Conservation (phyloP, 2,797 vertebrate genomes). For the Sebastes nivosus region DNA sequence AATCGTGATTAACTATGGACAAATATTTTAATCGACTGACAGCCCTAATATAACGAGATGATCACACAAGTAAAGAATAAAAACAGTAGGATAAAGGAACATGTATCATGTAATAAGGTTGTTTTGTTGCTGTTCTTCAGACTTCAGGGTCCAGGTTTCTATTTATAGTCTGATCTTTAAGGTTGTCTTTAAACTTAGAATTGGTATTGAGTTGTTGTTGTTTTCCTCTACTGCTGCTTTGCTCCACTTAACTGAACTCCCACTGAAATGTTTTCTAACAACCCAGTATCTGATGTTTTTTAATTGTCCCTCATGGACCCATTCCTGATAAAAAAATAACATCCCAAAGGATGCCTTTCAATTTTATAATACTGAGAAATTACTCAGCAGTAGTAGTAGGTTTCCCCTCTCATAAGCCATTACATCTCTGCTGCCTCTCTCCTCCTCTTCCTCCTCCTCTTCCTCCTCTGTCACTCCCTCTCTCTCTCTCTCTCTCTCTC, state of each 20-base stretch:
- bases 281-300: background rate
- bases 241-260: background rate
- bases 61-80: background rate
- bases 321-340: background rate
- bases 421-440: conserved; percentile 41
- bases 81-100: background rate
- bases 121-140: background rate
- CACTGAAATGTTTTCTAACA: background rate
- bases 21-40: no score
- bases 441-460: background rate
- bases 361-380: conserved; percentile 29
- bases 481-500: background rate
- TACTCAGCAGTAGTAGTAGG: conserved; percentile 41
- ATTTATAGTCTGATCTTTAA: background rate
- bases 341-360: background rate
- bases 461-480: conserved; percentile 25
- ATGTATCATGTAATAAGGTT: background rate
- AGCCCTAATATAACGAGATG: no score
- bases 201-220: background rate
- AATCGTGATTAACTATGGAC: no score
- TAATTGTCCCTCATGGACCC: background rate
- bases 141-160: background rate
- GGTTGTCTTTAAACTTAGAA: background rate
- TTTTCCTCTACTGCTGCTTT: background rate
- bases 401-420: conserved; percentile 42